phyloP scores from a whole-genome alignment of 2,113 vertebrate genomes.

The Gobiocypris rarus region DNA sequence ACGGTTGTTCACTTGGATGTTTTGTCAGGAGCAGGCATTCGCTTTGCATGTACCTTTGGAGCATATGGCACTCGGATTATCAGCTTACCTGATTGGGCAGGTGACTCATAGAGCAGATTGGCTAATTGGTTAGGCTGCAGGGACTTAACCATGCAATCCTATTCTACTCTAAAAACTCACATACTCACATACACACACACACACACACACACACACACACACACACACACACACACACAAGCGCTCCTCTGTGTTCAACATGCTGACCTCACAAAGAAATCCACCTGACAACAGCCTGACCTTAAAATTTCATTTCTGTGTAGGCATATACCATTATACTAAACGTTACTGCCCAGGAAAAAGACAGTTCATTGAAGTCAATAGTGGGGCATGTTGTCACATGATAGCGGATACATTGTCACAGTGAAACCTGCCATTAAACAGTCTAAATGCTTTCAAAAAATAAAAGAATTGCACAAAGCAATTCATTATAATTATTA shows the following conservation, averaged over 20 bases:
- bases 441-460: too few relatives aligned
- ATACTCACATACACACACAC: slow-evolving; percentile 37
- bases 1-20: slow-evolving; percentile 32
- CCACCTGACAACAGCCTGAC: slow-evolving; percentile 21
- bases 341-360: too few relatives aligned
- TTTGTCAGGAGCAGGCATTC: slow-evolving; percentile 50
- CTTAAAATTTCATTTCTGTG: background rate
- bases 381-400: background rate
- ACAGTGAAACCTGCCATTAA: too few relatives aligned
- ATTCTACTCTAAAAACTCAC: slow-evolving; percentile 60
- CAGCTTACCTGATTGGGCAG: slow-evolving; percentile 81
- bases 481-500: background rate
- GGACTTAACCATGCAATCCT: slow-evolving; percentile 77
- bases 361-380: too few relatives aligned
- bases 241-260: background rate
- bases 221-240: slow-evolving; percentile 49
- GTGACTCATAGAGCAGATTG: slow-evolving; percentile 79
- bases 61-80: slow-evolving; percentile 87
- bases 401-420: too few relatives aligned
- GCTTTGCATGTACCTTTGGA: slow-evolving; percentile 61
- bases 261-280: slow-evolving; percentile 3
- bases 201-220: slow-evolving; percentile 55
- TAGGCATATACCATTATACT: background rate
- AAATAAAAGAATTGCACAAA: background rate
- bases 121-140: slow-evolving; percentile 80